Evolutionary conservation across 1,140 invertebrate species (phyloP), one percentile per base, ranked within the genome.

Genomic region (Nylanderia fulva): DNA sequence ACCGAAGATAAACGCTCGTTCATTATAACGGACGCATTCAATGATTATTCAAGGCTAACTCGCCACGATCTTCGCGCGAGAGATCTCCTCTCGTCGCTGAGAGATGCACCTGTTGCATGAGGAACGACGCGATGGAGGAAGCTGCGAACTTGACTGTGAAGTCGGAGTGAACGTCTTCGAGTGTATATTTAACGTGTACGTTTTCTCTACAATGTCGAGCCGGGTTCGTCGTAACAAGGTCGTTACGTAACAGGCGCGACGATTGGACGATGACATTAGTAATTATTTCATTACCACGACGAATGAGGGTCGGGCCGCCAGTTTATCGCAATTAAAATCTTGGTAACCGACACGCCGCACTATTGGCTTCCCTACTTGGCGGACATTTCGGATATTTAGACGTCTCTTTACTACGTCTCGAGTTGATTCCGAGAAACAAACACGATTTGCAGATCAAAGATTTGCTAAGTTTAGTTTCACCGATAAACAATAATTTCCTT

Each of bases 211-310:
- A 13, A 60, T 56, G n/a, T 63, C 52, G 11, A 1, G 8, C 61
- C 39, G 60, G 39, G 29, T n/a, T n/a, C 9, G 42, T 39, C 52
- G 69, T 72, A 60, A 29, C 88, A 86, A 88, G 87, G 79, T 76
- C 89, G 61, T 90, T 90, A 72, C 54, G 64, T 88, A 90, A 91
- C 61, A 74, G 29, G 4, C 15, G 18, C 29, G 52, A 29, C 60
- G 45, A 66, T 83, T 86, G 74, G 27, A 79, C 60, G 83, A 84
- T 74, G 80, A 74, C 90, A 90, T 90, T 88, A 75, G 76, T 91
- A 93, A 92, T 93, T 92, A 92, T 92, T 91, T 91, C 90, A 92
- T 92, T 92, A 91, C 27, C 91, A 89, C 87, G 83, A 13, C 83
- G 88, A 86, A n/a, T n/a, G n/a, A 85, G 36, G 58, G 45, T 18